A percentile compares a stretch with the other conserved stretches of the same genome.
Evolutionary conservation across 64 coral and sea anemone genomes (phyloP).

Genomic region (Stichodactyla mertensii): DNA sequence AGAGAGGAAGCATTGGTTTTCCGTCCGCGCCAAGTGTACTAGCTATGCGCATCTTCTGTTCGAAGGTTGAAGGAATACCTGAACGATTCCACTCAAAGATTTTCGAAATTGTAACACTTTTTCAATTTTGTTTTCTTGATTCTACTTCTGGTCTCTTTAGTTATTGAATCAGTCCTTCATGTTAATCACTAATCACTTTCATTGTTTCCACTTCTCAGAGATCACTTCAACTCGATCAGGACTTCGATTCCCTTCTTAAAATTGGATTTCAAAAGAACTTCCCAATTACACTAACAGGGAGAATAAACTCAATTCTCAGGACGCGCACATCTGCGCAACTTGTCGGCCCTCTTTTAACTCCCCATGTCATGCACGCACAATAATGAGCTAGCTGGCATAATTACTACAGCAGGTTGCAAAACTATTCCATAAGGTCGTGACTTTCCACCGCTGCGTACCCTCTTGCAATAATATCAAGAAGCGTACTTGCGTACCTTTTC

Average conservation of each 20-base stretch:
- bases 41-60: no score
- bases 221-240: no score
- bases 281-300: no score
- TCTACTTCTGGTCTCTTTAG: not conserved
- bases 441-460: not conserved
- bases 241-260: no score
- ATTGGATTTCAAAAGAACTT: no score
- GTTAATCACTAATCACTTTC: not conserved
- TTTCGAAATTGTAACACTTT: not conserved
- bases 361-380: not conserved
- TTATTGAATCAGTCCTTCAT: not conserved
- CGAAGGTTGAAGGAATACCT: no score
- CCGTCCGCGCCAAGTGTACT: no score
- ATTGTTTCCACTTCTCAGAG: no score
- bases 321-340: not conserved
- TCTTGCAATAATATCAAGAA: not conserved
- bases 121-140: not conserved
- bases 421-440: not conserved
- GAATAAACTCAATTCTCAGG: not conserved
- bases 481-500: not conserved
- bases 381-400: not conserved
- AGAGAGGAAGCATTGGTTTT: no score
- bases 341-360: not conserved
- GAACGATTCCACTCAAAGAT: not conserved
- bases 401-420: not conserved